Percentiles rank a stretch among this genome's conserved stretches.
These are phyloP conservation scores for Myzus persicae DNA, from an alignment of 1,140 invertebrate species.

Conservation along the genomic window DNA sequence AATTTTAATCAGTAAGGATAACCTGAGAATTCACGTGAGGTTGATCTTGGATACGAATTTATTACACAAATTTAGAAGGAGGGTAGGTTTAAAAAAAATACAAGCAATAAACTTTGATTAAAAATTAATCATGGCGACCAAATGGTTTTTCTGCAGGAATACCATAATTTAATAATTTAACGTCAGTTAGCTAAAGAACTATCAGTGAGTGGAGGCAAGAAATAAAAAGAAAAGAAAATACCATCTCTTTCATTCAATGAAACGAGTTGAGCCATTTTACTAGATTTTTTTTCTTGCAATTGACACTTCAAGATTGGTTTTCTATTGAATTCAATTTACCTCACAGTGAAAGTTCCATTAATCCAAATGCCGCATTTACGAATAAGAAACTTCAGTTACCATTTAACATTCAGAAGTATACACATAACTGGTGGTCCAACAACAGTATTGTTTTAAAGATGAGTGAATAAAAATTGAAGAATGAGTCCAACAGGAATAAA, in stretches of 20 bases:
- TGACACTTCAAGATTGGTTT: slow-evolving; percentile 7
- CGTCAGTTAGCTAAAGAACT: not conserved
- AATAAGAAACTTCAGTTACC: not conserved
- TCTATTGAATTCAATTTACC: not conserved
- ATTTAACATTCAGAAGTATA: not conserved
- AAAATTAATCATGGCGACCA: slow-evolving; percentile 23
- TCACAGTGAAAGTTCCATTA: not conserved
- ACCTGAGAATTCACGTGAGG: not conserved
- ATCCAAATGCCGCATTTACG: not conserved
- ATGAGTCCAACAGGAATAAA: not conserved
- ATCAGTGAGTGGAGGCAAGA: not conserved
- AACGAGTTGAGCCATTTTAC: not conserved
- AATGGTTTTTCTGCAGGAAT: not conserved
- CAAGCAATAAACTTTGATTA: slow-evolving; percentile 28
- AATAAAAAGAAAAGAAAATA: not conserved
- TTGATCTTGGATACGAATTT: not conserved
- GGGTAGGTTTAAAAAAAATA: not conserved
- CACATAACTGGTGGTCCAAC: not conserved
- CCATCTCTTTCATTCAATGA: not conserved
- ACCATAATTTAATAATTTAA: not conserved
- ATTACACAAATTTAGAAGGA: not conserved
- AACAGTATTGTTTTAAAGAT: not conserved
- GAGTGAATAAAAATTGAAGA: not conserved
- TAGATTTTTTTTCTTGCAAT: slow-evolving; percentile 3
- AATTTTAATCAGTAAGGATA: slow-evolving; percentile 8